Evolutionary conservation across 2,888 invertebrate species (phyloP), one percentile per base, ranked within the genome.

Genomic region (Kuschelorhynchus macadamiae): DNA sequence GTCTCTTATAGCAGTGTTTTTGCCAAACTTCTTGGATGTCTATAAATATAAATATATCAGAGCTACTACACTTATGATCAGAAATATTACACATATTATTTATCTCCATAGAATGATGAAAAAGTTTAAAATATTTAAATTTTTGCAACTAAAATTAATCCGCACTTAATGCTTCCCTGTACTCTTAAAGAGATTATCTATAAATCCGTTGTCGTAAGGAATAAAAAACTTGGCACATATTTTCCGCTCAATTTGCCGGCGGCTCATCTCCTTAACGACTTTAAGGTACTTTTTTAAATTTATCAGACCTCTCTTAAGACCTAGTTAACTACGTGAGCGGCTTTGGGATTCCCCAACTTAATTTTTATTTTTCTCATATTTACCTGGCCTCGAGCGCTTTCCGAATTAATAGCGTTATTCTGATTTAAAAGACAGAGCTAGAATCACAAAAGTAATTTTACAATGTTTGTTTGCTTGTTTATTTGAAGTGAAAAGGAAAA

Each of bases 181-280:
- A 55, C 30, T 16, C 61, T 30, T 32, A 53, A 61, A 52, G 46
- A 76, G 78, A 76, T 75, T 77, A 72, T 71, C 76, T 75, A 17
- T 39, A 1, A 20, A 80, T 79, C 75, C 78, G 76, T 76, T 78
- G 78, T 79, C 77, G 73, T 68, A 71, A 71, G 50, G 16, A 62
- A 67, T 67, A 75, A 73, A 76, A 78, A 77, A 79, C 75, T 77
- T 76, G 72, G 75, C 78, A 81, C 81, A 82, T 82, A 82, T 82
- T 82, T 82, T 81, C 79, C 80, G 81, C 80, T 77, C 81, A 82
- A 81, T 82, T 82, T 82, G 81, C 82, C 81, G 76, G 56, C 76
- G 80, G 81, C 79, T 80, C 78, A 79, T 79, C 79, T 76, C 77
- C 79, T 79, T 81, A 81, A 81, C 81, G 81, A 81, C 81, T 80